Evolutionary conservation across 2,888 invertebrate species (phyloP).

Genomic region (Carcina quercana): DNA sequence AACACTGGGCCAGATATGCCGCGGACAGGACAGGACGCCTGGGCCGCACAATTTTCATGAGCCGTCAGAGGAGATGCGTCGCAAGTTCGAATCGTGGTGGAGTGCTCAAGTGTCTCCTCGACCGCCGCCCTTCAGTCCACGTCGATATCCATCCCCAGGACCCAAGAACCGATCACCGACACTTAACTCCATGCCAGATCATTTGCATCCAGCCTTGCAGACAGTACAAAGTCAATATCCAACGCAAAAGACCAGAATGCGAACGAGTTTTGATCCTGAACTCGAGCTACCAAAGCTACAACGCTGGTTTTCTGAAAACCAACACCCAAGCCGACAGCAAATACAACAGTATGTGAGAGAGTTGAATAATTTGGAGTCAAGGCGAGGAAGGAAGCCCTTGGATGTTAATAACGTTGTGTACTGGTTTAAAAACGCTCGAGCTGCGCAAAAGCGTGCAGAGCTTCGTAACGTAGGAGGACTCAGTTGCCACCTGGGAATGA

Average conservation of each 20-base stretch:
- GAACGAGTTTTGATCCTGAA: constrained; percentile 98
- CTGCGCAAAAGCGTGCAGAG: constrained; percentile 95
- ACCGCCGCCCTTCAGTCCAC: constrained; percentile 64
- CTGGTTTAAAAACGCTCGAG: constrained; percentile 98
- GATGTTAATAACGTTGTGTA: constrained; percentile 97
- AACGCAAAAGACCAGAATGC: constrained; percentile 93
- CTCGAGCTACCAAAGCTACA: constrained; percentile 96
- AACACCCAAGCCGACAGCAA: constrained; percentile 97
- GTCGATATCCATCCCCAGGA: constrained; percentile 63
- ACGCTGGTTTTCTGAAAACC: constrained; percentile 97
- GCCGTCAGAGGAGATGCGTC: constrained; percentile 86
- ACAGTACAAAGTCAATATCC: constrained; percentile 84
- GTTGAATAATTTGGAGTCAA: constrained; percentile 92
- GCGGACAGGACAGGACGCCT: constrained; percentile 80
- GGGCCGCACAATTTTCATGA: constrained; percentile 80
- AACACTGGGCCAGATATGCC: constrained; percentile 87
- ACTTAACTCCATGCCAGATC: constrained; percentile 62
- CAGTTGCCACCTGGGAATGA: constrained; percentile 74
- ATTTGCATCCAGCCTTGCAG: constrained; percentile 83
- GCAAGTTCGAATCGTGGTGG: constrained; percentile 96
- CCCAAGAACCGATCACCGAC: constrained; percentile 70
- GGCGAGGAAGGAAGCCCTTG: constrained; percentile 93
- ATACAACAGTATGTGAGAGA: constrained; percentile 97
- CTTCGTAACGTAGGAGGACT: constrained; percentile 77
- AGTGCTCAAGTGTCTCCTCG: constrained; percentile 81